These are phyloP conservation scores for Limnephilus marmoratus DNA, from an alignment of 2,888 invertebrate genomes.

Conservation along the genomic window DNA sequence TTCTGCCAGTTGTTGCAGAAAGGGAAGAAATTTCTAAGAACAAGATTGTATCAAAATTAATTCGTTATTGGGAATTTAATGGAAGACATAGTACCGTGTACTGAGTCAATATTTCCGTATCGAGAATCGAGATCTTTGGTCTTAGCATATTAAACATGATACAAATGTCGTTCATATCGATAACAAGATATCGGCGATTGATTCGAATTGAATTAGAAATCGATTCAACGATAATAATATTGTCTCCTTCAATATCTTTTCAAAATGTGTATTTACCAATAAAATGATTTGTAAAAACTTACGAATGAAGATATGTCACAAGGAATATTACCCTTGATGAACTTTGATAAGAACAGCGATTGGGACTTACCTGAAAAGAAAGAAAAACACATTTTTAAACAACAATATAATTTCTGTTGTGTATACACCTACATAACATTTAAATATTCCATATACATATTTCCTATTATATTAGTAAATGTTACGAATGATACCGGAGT, in stretches of 20 bases:
- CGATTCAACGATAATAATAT: neutral
- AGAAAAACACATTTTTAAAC: neutral
- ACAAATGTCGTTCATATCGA: neutral
- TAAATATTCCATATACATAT: too few relatives aligned
- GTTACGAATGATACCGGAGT: too few relatives aligned
- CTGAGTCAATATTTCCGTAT: neutral
- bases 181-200: neutral
- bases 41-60: neutral
- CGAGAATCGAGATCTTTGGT: neutral
- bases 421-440: too few relatives aligned
- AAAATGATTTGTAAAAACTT: neutral
- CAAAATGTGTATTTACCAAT: neutral
- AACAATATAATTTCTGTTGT: too few relatives aligned
- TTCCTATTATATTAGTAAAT: too few relatives aligned
- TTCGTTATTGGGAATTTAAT: neutral
- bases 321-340: neutral
- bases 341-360: neutral
- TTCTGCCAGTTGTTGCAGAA: too few relatives aligned
- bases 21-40: neutral
- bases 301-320: neutral
- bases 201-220: neutral
- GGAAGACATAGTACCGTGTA: neutral
- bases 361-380: conserved; percentile 34
- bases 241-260: neutral
- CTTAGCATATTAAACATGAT: neutral